Percentiles rank a stretch among this genome's conserved stretches.
Evolutionary conservation across 2,888 invertebrate genomes (phyloP).

Genomic region (Homarus gammarus): DNA sequence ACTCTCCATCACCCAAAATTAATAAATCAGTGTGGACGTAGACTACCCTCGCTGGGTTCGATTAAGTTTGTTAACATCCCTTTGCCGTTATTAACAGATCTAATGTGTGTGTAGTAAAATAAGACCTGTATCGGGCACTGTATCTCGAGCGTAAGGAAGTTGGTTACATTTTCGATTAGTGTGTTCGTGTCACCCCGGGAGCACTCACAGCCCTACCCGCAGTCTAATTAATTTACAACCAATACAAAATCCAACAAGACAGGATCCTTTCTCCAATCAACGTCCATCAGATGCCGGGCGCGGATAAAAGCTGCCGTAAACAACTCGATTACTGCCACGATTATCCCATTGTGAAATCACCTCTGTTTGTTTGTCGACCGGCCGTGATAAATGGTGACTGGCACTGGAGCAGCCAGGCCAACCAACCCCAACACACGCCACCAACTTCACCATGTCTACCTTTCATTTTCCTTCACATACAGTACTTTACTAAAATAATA

Average conservation of each 20-base stretch:
- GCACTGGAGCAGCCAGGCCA: background rate
- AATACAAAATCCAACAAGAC: background rate
- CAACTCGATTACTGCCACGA: constrained; percentile 41
- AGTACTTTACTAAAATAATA: background rate
- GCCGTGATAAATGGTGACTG: constrained; percentile 41
- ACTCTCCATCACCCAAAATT: too few relatives aligned
- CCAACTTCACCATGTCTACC: background rate
- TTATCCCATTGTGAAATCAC: constrained; percentile 56
- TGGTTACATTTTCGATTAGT: too few relatives aligned
- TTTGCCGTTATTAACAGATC: too few relatives aligned
- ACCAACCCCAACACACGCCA: constrained; percentile 7
- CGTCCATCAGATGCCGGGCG: background rate
- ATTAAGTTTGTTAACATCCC: too few relatives aligned
- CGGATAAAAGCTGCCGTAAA: constrained; percentile 26
- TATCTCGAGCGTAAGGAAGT: too few relatives aligned
- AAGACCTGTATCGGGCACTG: too few relatives aligned
- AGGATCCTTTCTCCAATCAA: background rate
- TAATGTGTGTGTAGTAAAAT: too few relatives aligned
- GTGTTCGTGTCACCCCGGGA: too few relatives aligned
- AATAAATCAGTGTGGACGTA: too few relatives aligned
- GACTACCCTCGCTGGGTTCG: too few relatives aligned
- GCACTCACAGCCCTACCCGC: too few relatives aligned
- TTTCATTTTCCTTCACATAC: too few relatives aligned
- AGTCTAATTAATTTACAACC: background rate
- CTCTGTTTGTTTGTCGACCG: constrained; percentile 36